Evolutionary conservation across 2,113 vertebrate species (phyloP), one percentile per base, ranked within the genome.

Genomic region (Hippocampus mohnikei): DNA sequence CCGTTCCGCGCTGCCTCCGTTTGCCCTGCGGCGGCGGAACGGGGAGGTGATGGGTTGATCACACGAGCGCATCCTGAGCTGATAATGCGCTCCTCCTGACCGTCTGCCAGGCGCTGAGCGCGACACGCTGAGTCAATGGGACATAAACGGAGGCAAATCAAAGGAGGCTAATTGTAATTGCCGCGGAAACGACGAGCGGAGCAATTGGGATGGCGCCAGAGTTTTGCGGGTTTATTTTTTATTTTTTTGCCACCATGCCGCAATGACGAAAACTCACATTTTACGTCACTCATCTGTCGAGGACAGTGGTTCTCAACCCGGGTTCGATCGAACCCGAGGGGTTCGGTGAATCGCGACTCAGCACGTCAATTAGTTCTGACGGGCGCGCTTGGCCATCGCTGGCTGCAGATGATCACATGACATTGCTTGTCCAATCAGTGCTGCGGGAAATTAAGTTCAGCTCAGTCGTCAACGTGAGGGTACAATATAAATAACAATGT

Each of bases 111-210:
- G 25, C 53, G 11, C n/a, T 10, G 25, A 16, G 52, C 52, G 52
- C 3, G 58, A 59, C 13, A 33, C 27, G 13, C 74, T 76, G 59
- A 75, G 77, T 70, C 83, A 81, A 75, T 65, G 67, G 46, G 41
- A 75, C 71, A 69, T 82, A 88, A 85, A 75, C 82, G 76, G 75
- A 68, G 80, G 72, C 1, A 77, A 83, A 87, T 86, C 78, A 88
- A 81, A 77, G 59, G 73, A 62, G 69, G 78, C 84, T 89, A 76
- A 89, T 85, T 85, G 79, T 75, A 81, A 86, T 88, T 84, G 83
- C 50, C 15, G 3, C 1, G 11, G 23, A 67, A 73, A 16, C 67
- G 75, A 72, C 50, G 71, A 25, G 44, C 65, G 13, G 42, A 60
- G 67, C 72, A 21, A 23, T 74, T 18, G 58, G 27, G 15, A 59